Base-by-base conservation (phyloP, 2,888 invertebrate genomes). In the Miltochrista miniata region DNA sequence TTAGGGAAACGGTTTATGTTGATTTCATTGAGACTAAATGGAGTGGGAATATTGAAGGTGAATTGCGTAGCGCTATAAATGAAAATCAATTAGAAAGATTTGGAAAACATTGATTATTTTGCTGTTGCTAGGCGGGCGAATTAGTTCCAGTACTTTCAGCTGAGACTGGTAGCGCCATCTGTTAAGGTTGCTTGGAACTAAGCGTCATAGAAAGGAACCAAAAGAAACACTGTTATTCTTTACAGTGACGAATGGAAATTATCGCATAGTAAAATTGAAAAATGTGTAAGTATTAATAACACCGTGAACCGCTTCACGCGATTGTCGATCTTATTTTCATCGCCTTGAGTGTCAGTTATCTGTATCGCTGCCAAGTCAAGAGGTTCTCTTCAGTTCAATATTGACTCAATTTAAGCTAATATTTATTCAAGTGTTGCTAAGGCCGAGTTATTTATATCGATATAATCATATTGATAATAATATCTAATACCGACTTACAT, bases 101-200 rank as follows among this genome's bases (percentile, higher is more conserved):
- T 59, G 52, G 56, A 59, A 62, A 59, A 50, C 51, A 56, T 58
- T 56, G 53, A 66, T 58, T 56, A 45, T 18, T 24, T 58, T 45
- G 42, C 41, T 72, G 76, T 76, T 76, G 69, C 74, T 49, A 73
- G 36, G 72, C 54, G 51, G 24, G 46, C 38, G 9, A 33, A 43
- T 49, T 56, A 29, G 7, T 37, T 37, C 29, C 31, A 40, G 34
- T n/a, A 30, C 36, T 42, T 43, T 29, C n/a, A 38, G 18, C 12
- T 13, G 44, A 8, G 30, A 62, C 73, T 2, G 18, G 54, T 59
- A 72, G 33, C 76, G 82, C 79, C 84, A 83, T 80, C 84, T 85
- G 15, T 68, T 58, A 48, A 33, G 38, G 8, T 1, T 13, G 7
- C 7, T 8, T 0, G 3, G 57, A 65, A 78, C 64, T 61, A 64